Conservation (phyloP, 2,797 vertebrate species). For the Microchirus variegatus region DNA sequence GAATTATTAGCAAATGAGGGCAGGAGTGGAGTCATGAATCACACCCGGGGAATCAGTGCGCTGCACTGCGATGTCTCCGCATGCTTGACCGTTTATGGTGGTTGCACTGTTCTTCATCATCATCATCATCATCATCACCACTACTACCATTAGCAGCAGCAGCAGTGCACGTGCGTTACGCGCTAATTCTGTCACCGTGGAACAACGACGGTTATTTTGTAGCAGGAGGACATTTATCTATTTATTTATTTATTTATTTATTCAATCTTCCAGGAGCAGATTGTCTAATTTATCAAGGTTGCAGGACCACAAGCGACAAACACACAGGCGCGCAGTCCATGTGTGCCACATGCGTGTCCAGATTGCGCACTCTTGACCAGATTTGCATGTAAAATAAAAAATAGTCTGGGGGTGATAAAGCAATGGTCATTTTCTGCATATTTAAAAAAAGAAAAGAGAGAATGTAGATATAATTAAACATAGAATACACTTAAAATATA, state of each 20-base stretch:
- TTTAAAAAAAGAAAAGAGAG: too few species aligned
- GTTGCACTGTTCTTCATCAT: conserved; percentile 23
- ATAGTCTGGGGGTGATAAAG: not conserved
- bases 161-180: conserved; percentile 26
- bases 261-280: conserved; percentile 27
- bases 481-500: not conserved
- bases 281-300: conserved; percentile 34
- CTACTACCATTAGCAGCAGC: conserved; percentile 21
- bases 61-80: conserved; percentile 19
- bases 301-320: conserved; percentile 5
- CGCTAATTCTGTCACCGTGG: conserved; percentile 45
- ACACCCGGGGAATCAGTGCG: conserved; percentile 47
- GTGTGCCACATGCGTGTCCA: not conserved
- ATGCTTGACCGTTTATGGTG: conserved; percentile 39
- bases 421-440: conserved; percentile 2
- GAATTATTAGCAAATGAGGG: conserved; percentile 45
- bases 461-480: not conserved
- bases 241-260: not conserved
- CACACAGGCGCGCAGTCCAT: not conserved
- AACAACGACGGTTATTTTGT: conserved; percentile 38
- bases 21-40: conserved; percentile 42
- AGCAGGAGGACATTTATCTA: conserved; percentile 48
- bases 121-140: conserved; percentile 37
- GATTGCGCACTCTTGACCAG: not conserved
- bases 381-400: not conserved